Base-by-base conservation (phyloP, 2,888 invertebrate genomes). In the Drosophila mimica region DNA sequence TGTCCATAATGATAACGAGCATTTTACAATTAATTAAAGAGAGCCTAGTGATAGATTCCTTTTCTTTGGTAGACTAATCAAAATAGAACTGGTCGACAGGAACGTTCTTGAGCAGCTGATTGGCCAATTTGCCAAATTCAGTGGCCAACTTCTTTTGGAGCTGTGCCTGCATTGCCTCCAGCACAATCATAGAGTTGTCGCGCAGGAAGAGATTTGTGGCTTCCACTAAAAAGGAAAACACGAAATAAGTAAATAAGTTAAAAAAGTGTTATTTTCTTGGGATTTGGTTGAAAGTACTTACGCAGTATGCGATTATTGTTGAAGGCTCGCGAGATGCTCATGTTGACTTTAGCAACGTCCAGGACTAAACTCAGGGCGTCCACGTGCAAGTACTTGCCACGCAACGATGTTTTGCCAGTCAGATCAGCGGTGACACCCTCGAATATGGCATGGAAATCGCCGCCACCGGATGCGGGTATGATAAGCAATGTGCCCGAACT, bases 131-230 rank as follows among this genome's bases (percentile, higher is more conserved):
- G 74, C 94, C 94, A 90, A 96, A 96, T 52, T 96, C 94, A 20
- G 91, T 92, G 2, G 95, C 94, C 63, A 96, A 91, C 91, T 96
- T 96, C 85, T 94, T 94, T 81, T 95, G 94, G 71, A 96, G 92
- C 85, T 96, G 96, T 0, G 95, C 95, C 86, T 95, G 94, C 96
- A 96, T 96, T 7, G 94, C 94, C 87, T 95, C 95, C 68, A 96
- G 92, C 1, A 96, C 96, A 92, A 96, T 95, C 70, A 95, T 94
- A 0, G 95, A 96, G 87, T 96, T 96, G 87, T 96, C 96, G 58
- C 95, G 94, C 38, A 96, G 94, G 89, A 96, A 96, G 56, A 96
- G 93, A 91, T 96, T 96, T 9, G 95, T 96, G 17, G 96, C 96
- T 92, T 96, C 95, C 77, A 95, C 96, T 96, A 89, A 43, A 25